Percentiles rank a stretch among this genome's conserved stretches.
phyloP scores from a whole-genome alignment of 2,888 invertebrate species.

The Callinectes sapidus region DNA sequence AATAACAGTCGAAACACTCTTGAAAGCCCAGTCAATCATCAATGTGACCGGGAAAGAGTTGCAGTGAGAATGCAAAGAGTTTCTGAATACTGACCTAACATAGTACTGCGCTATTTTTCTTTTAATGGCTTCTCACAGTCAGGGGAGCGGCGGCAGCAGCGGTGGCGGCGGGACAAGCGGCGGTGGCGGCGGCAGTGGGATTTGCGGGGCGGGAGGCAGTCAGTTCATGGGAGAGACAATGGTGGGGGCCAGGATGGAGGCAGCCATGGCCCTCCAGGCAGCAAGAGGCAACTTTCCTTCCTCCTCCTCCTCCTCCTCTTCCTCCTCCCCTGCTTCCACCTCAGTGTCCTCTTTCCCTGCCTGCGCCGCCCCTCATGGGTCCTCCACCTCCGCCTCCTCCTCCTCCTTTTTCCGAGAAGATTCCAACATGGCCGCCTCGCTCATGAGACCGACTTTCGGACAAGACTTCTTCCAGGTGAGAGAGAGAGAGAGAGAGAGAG shows the following conservation, averaged over 20 bases:
- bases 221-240: slow-evolving; percentile 57
- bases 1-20: no score
- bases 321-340: slow-evolving; percentile 54
- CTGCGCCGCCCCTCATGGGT: slow-evolving; percentile 55
- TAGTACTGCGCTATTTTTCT: no score
- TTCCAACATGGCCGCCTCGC: slow-evolving; percentile 66
- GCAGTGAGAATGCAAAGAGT: no score
- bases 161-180: not conserved
- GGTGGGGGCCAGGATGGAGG: slow-evolving; percentile 60
- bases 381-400: slow-evolving; percentile 57
- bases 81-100: no score
- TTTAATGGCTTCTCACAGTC: not conserved
- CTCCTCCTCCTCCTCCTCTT: slow-evolving; percentile 46
- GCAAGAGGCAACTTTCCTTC: slow-evolving; percentile 60
- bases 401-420: slow-evolving; percentile 70
- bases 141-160: slow-evolving; percentile 21
- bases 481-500: not conserved
- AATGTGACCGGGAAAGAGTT: no score
- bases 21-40: no score
- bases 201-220: not conserved
- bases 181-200: not conserved
- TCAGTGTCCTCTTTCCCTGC: slow-evolving; percentile 44
- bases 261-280: slow-evolving; percentile 66
- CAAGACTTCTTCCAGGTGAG: slow-evolving; percentile 68
- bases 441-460: slow-evolving; percentile 66